Percentiles rank a stretch among this genome's conserved stretches.
phyloP scores from a whole-genome alignment of 2,888 invertebrate genomes.

The Meandrusa payeni region DNA sequence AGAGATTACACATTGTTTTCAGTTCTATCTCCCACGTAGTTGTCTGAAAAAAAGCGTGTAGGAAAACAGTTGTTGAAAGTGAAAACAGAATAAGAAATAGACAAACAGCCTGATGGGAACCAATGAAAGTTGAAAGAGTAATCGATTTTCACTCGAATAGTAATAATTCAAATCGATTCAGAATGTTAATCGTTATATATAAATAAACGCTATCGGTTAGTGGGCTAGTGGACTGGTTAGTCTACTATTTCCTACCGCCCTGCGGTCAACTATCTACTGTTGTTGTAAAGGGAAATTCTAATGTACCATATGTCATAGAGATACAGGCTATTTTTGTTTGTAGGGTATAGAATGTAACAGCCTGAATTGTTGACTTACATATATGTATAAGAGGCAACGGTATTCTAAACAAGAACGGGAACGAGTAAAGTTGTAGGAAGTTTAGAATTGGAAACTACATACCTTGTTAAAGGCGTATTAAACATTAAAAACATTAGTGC shows the following conservation, averaged over 20 bases:
- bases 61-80: slow-evolving; percentile 9
- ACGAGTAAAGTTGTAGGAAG: neutral
- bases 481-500: too few relatives aligned
- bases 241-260: slow-evolving; percentile 25
- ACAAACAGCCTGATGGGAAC: slow-evolving; percentile 11
- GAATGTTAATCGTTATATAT: slow-evolving; percentile 29
- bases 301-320: neutral
- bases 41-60: too few relatives aligned
- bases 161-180: slow-evolving; percentile 11
- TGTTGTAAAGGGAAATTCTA: slow-evolving; percentile 11
- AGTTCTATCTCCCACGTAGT: too few relatives aligned
- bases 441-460: too few relatives aligned
- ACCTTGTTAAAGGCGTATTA: too few relatives aligned
- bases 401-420: slow-evolving; percentile 14
- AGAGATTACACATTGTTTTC: too few relatives aligned
- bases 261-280: slow-evolving; percentile 2
- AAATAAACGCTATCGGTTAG: slow-evolving; percentile 36
- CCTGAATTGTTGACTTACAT: slow-evolving; percentile 7
- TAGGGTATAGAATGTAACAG: neutral
- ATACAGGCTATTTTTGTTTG: slow-evolving; percentile 11
- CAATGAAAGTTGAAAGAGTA: slow-evolving; percentile 17
- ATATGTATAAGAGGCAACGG: slow-evolving; percentile 13
- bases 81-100: neutral
- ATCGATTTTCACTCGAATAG: slow-evolving; percentile 19
- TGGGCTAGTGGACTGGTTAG: slow-evolving; percentile 41